A percentile compares a stretch with the other conserved stretches of the same genome.
phyloP scores from a whole-genome alignment of 2,113 vertebrate species.

The Hoplias malabaricus region DNA sequence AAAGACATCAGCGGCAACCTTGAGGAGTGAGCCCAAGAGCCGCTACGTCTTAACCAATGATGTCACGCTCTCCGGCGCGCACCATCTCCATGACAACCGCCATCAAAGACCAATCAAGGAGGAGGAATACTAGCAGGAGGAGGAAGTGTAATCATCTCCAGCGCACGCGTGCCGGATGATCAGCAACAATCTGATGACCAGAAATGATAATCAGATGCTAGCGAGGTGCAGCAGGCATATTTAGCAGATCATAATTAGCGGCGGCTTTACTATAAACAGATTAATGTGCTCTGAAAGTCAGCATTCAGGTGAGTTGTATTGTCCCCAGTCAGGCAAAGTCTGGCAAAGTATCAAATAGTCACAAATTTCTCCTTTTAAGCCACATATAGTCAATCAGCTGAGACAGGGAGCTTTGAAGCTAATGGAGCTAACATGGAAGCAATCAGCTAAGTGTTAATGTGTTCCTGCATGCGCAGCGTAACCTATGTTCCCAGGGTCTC shows the following conservation, averaged over 20 bases:
- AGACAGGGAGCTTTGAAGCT: no score
- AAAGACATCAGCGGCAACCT: not conserved
- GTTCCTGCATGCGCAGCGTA: no score
- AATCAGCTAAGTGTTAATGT: no score
- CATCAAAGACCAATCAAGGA: conserved; percentile 27
- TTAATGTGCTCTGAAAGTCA: not conserved
- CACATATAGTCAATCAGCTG: no score
- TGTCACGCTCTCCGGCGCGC: conserved; percentile 19
- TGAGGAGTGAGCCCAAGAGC: not conserved
- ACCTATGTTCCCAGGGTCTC: no score
- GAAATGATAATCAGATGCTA: conserved; percentile 3
- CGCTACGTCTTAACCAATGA: conserved; percentile 15
- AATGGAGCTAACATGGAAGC: no score
- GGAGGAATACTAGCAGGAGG: not conserved
- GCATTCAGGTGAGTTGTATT: not conserved
- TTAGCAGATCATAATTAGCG: not conserved
- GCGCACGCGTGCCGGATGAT: not conserved
- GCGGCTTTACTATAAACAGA: not conserved
- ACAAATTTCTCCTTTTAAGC: no score
- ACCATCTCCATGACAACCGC: conserved; percentile 41
- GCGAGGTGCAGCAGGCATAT: not conserved
- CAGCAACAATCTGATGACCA: not conserved
- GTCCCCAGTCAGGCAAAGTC: no score
- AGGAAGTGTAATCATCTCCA: not conserved
- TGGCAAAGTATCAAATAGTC: no score